A percentile compares a stretch with the other conserved stretches of the same genome.
Conservation (phyloP, 2,113 vertebrate genomes). For the Psephotus haematonotus region DNA sequence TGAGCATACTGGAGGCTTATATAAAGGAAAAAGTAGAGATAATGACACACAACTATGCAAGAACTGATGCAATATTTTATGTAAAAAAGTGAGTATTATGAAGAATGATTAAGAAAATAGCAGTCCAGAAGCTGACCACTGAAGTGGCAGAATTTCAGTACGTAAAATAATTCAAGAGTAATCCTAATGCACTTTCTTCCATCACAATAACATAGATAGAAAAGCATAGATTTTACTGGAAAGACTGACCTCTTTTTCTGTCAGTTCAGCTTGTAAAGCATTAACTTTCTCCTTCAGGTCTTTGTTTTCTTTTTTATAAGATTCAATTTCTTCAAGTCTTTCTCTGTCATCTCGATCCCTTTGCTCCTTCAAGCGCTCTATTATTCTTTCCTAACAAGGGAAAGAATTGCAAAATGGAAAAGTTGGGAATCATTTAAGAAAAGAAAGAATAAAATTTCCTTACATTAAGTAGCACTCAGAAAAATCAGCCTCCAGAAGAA, state of each 20-base stretch:
- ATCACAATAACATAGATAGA: background rate
- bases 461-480: background rate
- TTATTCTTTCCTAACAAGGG: slow-evolving; percentile 88
- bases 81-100: background rate
- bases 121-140: background rate
- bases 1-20: background rate
- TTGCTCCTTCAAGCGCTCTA: slow-evolving; percentile 93
- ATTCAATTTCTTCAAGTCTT: slow-evolving; percentile 89
- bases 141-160: background rate
- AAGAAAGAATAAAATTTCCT: background rate
- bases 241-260: slow-evolving; percentile 94
- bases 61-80: background rate
- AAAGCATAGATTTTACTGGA: background rate
- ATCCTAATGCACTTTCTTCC: background rate
- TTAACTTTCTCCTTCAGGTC: slow-evolving; percentile 91
- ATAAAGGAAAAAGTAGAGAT: background rate
- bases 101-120: slow-evolving; percentile 11
- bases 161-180: background rate
- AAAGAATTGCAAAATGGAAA: background rate
- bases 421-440: background rate
- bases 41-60: background rate
- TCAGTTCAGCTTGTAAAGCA: slow-evolving; percentile 90
- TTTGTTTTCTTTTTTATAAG: slow-evolving; percentile 92
- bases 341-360: slow-evolving; percentile 89
- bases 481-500: background rate